These are phyloP conservation scores for Stenchaetothrips biformis DNA, from an alignment of 2,888 invertebrate species.

Conservation along the genomic window DNA sequence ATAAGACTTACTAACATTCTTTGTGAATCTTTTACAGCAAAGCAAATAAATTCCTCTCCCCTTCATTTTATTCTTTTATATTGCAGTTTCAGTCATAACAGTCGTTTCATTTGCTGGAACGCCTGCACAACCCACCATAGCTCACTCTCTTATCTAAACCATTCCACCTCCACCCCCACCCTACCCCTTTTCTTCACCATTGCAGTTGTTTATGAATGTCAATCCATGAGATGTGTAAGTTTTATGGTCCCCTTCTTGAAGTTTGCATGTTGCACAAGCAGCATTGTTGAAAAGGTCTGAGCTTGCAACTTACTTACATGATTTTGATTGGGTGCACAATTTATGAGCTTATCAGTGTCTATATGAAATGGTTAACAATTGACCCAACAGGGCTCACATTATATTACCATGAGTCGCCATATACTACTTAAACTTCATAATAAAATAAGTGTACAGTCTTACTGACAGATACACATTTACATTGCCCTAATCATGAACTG, in stretches of 20 bases:
- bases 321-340: too few species aligned
- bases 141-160: not conserved
- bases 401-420: too few species aligned
- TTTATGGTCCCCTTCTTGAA: not conserved
- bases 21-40: constrained; percentile 19
- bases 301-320: too few species aligned
- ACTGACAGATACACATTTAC: too few species aligned
- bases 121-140: too few species aligned
- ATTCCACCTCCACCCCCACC: not conserved
- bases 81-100: not conserved
- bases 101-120: not conserved
- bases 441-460: not conserved
- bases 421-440: too few species aligned
- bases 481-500: too few species aligned
- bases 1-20: not conserved
- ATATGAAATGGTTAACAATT: too few species aligned
- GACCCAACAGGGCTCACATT: too few species aligned
- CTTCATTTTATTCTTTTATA: not conserved
- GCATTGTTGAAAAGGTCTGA: not conserved
- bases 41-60: constrained; percentile 11
- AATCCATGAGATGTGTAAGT: not conserved
- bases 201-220: not conserved
- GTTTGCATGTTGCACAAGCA: too few species aligned
- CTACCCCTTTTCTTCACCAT: not conserved
- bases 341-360: too few species aligned